Conservation (phyloP, 1,140 invertebrate genomes). For the Cepaea nemoralis region DNA sequence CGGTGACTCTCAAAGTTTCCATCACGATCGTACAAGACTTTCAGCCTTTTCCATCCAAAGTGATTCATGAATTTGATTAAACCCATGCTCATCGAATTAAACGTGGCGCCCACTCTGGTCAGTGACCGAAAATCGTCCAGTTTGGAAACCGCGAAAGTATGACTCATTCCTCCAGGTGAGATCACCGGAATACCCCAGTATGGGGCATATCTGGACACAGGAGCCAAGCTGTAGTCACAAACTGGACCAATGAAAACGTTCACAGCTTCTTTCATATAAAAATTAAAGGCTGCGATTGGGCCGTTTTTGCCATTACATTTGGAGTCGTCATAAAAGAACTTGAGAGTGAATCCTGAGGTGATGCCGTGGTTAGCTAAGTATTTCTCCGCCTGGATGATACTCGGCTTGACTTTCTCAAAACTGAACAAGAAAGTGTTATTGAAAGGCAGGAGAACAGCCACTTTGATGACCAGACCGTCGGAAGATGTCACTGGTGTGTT, state of each 20-base stretch:
- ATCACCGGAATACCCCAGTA: conserved; percentile 90
- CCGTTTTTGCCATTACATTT: conserved; percentile 45
- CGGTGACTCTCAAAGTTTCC: background rate
- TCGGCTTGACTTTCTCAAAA: conserved; percentile 43
- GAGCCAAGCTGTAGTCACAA: conserved; percentile 91
- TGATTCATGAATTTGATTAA: conserved; percentile 77
- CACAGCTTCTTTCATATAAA: conserved; percentile 73
- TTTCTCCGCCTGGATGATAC: conserved; percentile 50
- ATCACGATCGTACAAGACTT: conserved; percentile 78
- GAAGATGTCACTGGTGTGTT: too few species aligned
- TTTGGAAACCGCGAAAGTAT: conserved; percentile 78
- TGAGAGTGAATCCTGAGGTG: background rate
- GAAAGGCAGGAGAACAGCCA: conserved; percentile 37
- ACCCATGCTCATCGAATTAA: conserved; percentile 80
- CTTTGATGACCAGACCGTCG: conserved; percentile 18
- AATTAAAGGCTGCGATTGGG: conserved; percentile 40
- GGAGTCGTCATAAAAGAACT: conserved; percentile 30
- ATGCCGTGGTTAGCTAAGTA: conserved; percentile 19
- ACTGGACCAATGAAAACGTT: conserved; percentile 88
- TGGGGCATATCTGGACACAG: conserved; percentile 87
- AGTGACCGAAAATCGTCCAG: conserved; percentile 48
- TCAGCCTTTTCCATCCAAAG: conserved; percentile 79
- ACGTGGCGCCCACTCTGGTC: conserved; percentile 74
- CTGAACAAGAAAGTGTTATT: conserved; percentile 46
- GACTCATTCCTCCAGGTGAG: conserved; percentile 86